These are phyloP conservation scores for Orius laevigatus DNA, from an alignment of 1,140 invertebrate species.

Conservation along the genomic window DNA sequence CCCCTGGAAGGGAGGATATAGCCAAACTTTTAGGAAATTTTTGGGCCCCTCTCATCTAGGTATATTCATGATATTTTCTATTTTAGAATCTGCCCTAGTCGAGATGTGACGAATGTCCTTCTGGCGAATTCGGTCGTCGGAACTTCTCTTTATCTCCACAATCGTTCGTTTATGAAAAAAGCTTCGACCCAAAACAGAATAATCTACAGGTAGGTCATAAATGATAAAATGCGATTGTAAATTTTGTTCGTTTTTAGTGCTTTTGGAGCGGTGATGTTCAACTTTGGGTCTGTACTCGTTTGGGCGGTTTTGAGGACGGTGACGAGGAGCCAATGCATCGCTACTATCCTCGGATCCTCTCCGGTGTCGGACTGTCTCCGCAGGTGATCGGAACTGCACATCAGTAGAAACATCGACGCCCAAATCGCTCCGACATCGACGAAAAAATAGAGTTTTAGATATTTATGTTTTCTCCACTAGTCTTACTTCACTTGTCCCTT, in stretches of 20 bases:
- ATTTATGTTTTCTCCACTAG: too few relatives aligned
- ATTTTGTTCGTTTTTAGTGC: conserved; percentile 29
- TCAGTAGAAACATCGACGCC: conserved; percentile 29
- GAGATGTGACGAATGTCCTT: conserved; percentile 40
- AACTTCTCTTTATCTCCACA: conserved; percentile 43
- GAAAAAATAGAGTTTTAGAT: too few relatives aligned
- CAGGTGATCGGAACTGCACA: conserved; percentile 44
- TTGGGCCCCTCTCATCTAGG: too few relatives aligned
- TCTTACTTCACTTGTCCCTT: too few relatives aligned
- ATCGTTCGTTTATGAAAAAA: conserved; percentile 36
- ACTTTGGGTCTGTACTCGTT: conserved; percentile 50
- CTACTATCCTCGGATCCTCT: conserved; percentile 42
- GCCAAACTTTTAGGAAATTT: too few relatives aligned
- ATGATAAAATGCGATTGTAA: neutral
- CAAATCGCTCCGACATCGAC: too few relatives aligned
- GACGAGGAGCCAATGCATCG: conserved; percentile 39
- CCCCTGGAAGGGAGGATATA: too few relatives aligned
- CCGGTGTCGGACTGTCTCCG: conserved; percentile 36
- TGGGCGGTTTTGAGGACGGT: conserved; percentile 53
- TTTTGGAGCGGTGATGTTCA: conserved; percentile 46
- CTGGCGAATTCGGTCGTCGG: conserved; percentile 38
- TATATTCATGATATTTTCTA: too few relatives aligned
- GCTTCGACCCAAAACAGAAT: conserved; percentile 28
- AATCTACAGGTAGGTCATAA: conserved; percentile 32
- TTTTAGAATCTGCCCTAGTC: conserved; percentile 38